These are phyloP conservation scores for Monomorium pharaonis DNA, from an alignment of 1,140 invertebrate species.

Conservation along the genomic window DNA sequence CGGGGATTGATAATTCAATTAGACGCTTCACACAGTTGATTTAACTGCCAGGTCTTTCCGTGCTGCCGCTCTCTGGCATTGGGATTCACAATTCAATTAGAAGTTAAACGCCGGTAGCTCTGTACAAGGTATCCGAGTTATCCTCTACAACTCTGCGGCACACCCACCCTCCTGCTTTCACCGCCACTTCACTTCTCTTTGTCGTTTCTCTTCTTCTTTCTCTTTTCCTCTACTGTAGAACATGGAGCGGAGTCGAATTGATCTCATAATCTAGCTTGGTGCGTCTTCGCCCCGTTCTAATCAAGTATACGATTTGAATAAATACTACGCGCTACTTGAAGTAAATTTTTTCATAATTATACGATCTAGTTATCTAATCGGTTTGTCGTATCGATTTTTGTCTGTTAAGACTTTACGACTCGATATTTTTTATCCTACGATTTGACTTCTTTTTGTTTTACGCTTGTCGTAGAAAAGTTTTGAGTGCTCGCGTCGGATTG, in stretches of 20 bases:
- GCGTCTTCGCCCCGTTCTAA: constrained; percentile 74
- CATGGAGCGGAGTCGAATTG: constrained; percentile 55
- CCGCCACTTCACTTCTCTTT: neutral
- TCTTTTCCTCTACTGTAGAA: constrained; percentile 2
- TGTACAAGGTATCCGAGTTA: constrained; percentile 78
- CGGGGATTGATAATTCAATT: constrained; percentile 79
- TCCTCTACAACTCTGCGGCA: constrained; percentile 68
- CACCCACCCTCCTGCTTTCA: constrained; percentile 23
- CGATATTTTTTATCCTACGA: neutral
- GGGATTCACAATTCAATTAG: constrained; percentile 82
- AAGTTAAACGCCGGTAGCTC: constrained; percentile 80
- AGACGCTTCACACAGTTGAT: constrained; percentile 78
- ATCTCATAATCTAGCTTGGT: constrained; percentile 77
- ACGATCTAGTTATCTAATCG: constrained; percentile 65
- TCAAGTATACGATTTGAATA: constrained; percentile 81
- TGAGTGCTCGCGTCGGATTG: neutral
- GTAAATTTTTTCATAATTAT: constrained; percentile 75
- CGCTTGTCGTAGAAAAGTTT: neutral
- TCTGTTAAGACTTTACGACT: constrained; percentile 4
- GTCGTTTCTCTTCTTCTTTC: constrained; percentile 14
- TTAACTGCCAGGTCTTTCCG: constrained; percentile 76
- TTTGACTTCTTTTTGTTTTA: neutral
- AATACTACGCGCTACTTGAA: constrained; percentile 75
- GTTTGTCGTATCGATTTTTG: constrained; percentile 17
- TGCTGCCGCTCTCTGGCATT: constrained; percentile 69